phyloP scores from a whole-genome alignment of 2,797 vertebrate genomes.

The Meda fulgida region DNA sequence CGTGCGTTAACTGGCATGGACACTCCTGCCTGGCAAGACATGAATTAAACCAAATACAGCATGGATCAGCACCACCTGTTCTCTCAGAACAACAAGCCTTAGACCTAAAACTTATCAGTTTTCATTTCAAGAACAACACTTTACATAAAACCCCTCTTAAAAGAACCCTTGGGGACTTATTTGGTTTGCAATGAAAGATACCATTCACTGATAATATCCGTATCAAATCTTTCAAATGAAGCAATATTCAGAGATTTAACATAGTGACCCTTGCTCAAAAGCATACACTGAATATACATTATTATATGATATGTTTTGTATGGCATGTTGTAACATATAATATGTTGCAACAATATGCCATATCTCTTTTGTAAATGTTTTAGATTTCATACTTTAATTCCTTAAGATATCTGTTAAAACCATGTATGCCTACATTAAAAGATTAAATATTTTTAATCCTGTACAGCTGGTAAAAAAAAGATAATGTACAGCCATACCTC shows the following conservation, averaged over 20 bases:
- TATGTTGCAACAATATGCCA: neutral
- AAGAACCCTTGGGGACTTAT: neutral
- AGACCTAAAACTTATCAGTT: constrained; percentile 47
- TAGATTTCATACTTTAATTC: neutral
- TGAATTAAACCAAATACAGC: constrained; percentile 61
- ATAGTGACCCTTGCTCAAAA: neutral
- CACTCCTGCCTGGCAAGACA: constrained; percentile 58
- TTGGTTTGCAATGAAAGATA: constrained; percentile 19
- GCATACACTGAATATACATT: neutral
- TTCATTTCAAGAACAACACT: constrained; percentile 48
- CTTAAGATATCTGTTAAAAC: neutral
- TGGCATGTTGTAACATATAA: no score
- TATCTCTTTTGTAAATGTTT: neutral
- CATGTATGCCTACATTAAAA: neutral
- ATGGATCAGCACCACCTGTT: constrained; percentile 58
- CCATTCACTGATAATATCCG: neutral
- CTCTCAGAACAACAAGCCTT: constrained; percentile 48
- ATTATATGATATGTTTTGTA: no score
- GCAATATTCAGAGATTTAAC: neutral
- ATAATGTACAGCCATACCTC: neutral
- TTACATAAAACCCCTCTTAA: constrained; percentile 36
- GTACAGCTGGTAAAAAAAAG: neutral
- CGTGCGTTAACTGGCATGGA: constrained; percentile 58
- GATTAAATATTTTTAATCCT: neutral
- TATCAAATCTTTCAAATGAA: constrained; percentile 29